A percentile compares a stretch with the other conserved stretches of the same genome.
These are phyloP conservation scores for Drosophila siamana DNA, from an alignment of 2,888 invertebrate species.

Conservation along the genomic window DNA sequence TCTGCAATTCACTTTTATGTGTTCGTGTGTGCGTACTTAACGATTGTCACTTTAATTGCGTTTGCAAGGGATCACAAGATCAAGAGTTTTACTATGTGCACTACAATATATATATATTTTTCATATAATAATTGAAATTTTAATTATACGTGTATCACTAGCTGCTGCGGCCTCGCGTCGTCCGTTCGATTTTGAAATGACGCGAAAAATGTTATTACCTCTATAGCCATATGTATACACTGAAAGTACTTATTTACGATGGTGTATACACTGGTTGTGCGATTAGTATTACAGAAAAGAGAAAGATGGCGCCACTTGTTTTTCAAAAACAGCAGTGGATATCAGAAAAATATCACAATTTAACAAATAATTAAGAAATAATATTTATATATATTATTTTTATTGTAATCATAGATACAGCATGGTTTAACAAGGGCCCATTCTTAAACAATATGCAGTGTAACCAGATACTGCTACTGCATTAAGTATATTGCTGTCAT, in stretches of 20 bases:
- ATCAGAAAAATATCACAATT: no score
- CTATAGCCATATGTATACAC: conserved; percentile 34
- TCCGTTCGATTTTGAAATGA: conserved; percentile 59
- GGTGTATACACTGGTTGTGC: conserved; percentile 18
- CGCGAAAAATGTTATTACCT: conserved; percentile 36
- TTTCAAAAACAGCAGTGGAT: no score
- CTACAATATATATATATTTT: background rate
- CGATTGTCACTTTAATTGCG: background rate
- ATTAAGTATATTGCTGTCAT: background rate
- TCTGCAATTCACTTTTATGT: conserved; percentile 29
- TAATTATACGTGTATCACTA: conserved; percentile 19
- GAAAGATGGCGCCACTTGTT: conserved; percentile 36
- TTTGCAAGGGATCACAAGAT: conserved; percentile 1
- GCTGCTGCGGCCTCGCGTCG: conserved; percentile 41
- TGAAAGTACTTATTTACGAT: background rate
- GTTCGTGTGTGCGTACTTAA: background rate
- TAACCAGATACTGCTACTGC: no score
- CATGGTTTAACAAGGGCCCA: no score
- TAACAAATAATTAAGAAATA: no score
- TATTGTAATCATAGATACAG: no score
- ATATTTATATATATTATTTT: no score
- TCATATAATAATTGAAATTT: background rate
- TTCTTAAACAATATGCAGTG: no score
- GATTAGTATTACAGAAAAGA: no score
- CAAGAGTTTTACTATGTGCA: background rate